Evolutionary conservation across 2,797 vertebrate genomes (phyloP), one percentile per base, ranked within the genome.

Genomic region (Lutjanus argentimaculatus): DNA sequence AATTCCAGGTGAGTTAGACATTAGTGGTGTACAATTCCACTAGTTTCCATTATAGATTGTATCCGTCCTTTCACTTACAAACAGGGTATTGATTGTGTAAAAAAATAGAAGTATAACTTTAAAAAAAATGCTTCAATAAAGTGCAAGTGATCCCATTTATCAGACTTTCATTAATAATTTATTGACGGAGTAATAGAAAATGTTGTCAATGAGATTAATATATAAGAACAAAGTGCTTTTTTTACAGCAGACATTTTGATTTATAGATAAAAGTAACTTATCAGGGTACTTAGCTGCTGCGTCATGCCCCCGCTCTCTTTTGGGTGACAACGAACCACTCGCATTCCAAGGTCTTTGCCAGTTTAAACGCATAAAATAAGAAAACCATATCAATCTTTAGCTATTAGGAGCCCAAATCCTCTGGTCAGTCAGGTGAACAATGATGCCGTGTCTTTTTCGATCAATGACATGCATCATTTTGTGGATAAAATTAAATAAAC

Each of bases 31-130:
- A 52, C 8, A 78, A 46, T 16, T 75, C 2, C 58, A 75, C 15
- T 19, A 4, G 46, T 82, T 66, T 71, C 17, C 36, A 57, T 25
- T 42, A 9, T 14, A 55, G n/a, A 17, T 51, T 13, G 21, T 11
- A 48, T 84, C 84, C 75, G 82, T 91, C 87, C 85, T 69, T 14
- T 57, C 40, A 67, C 51, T 75, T 63, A 69, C 10, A 53, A 69
- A 81, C 40, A 75, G 70, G 53, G 57, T 83, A 72, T 40, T 40
- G 11, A 52, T 36, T 67, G 53, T 79, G n/a, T 64, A 22, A 67
- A 46, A 48, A n/a, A 36, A 67, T 43, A 43, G 25, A 30, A 14
- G 25, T 7, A 19, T 14, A 73, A 21, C n/a, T 62, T 58, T 63
- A 17, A 21, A 58, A 57, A 25, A 52, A 11, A 2, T 46, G 67